Evolutionary conservation across 1,140 invertebrate species (phyloP).

Genomic region (Contarinia nasturtii): DNA sequence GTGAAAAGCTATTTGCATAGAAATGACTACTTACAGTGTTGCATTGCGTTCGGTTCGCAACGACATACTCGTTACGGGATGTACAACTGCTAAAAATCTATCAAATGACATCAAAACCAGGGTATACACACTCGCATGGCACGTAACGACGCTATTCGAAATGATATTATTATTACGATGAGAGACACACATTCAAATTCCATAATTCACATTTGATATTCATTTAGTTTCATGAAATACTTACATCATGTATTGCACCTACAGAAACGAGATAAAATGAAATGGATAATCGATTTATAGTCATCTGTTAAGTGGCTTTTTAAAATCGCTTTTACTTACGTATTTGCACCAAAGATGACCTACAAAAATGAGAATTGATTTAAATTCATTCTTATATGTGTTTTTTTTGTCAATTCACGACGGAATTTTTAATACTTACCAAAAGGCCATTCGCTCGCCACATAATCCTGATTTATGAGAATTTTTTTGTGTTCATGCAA

Average conservation of each 20-base stretch:
- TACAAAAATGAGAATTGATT: no score
- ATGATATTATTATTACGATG: no score
- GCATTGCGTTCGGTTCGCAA: slow-evolving; percentile 75
- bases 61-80: slow-evolving; percentile 79
- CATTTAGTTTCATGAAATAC: no score
- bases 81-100: slow-evolving; percentile 84
- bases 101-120: slow-evolving; percentile 90
- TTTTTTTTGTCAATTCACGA: no score
- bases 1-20: no score
- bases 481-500: no score
- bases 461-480: no score
- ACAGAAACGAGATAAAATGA: background rate
- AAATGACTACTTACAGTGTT: slow-evolving; percentile 18
- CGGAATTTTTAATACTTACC: no score
- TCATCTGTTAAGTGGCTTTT: background rate
- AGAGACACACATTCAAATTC: no score
- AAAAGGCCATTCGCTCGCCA: slow-evolving; percentile 75
- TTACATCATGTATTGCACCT: slow-evolving; percentile 41
- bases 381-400: no score
- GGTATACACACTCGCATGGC: slow-evolving; percentile 80
- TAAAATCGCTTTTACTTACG: slow-evolving; percentile 26
- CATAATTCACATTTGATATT: no score
- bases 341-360: slow-evolving; percentile 81
- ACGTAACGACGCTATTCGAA: slow-evolving; percentile 77
- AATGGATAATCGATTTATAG: background rate